A percentile compares a stretch with the other conserved stretches of the same genome.
Evolutionary conservation across 2,888 invertebrate genomes (phyloP).

Genomic region (Theretra japonica): DNA sequence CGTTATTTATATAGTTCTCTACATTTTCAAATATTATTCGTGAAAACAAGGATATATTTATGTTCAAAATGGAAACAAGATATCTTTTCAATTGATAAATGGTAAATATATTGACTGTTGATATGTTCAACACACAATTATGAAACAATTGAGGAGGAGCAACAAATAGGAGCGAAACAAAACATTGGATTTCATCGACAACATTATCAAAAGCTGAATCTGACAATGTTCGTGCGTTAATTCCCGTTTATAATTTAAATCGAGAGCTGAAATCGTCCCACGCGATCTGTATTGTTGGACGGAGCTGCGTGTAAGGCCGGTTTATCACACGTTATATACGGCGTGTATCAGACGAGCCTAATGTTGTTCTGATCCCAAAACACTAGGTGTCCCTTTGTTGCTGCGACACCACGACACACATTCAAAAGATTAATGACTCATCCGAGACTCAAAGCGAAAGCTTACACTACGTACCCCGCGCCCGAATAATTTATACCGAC

Average conservation of each 20-base stretch:
- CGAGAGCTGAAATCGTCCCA: slow-evolving; percentile 17
- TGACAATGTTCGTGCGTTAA: slow-evolving; percentile 18
- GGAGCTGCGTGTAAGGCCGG: slow-evolving; percentile 18
- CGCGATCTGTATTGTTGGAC: slow-evolving; percentile 15
- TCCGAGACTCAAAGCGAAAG: slow-evolving; percentile 27
- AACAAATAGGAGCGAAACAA: slow-evolving; percentile 10
- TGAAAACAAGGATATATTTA: no score
- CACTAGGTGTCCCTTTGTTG: slow-evolving; percentile 30
- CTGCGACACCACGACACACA: slow-evolving; percentile 25
- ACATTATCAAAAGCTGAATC: slow-evolving; percentile 21
- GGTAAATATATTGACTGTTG: background rate
- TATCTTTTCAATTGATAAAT: background rate
- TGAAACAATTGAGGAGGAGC: background rate
- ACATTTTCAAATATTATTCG: no score
- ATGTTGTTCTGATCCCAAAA: slow-evolving; percentile 29
- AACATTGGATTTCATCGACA: slow-evolving; percentile 10
- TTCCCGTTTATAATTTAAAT: slow-evolving; percentile 24
- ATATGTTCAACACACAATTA: slow-evolving; percentile 2
- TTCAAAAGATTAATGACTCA: slow-evolving; percentile 31
- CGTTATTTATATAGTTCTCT: no score
- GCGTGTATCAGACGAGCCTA: slow-evolving; percentile 27
- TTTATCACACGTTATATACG: slow-evolving; percentile 27
- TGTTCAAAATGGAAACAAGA: background rate
- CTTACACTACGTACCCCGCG: background rate
- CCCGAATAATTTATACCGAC: background rate